Base-by-base conservation (phyloP, 1,140 invertebrate species). In the Ganaspis sp. region DNA sequence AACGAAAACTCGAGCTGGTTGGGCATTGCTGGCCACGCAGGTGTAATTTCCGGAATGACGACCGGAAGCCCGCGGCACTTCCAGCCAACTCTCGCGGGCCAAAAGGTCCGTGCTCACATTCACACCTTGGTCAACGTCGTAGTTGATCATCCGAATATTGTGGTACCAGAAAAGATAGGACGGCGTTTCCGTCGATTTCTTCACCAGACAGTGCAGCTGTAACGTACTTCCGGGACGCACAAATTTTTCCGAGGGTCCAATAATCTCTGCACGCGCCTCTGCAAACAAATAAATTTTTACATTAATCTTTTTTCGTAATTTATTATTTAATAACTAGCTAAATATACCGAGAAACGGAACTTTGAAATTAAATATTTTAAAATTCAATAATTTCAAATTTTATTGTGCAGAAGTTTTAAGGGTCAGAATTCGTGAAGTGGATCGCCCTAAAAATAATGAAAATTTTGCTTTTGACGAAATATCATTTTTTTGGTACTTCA, bases 151-250 rank as follows among this genome's bases (percentile, higher is more conserved):
- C 74, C 95, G 92, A 83, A 95, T 95, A 87, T 97, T 96, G 90
- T 97, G 96, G 90, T 97, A 98, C 97, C 96, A 97, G 92, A 97
- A 97, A 42, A 97, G 94, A 86, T 95, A 97, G 11, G 95, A 94
- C 0, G 96, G 96, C 1, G 94, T 93, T 85, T 96, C 96, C 1
- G 96, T 97, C 69, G 95, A 96, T 79, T 96, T 94, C 81, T 94
- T 93, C 9, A 97, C 94, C 58, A 93, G 93, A 85, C 96, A 98
- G 70, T 95, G 94, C 37, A 98, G 92, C 72, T 95, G 93, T 78
- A 98, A 89, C 81, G 95, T 95, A 38, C 95, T 96, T 4, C 96
- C 96, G 53, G 95, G 95, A 83, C 96, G 96, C 74, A 97, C 94
- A 87, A 96, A 97, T 84, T 97, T 96, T 88, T 97, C 96, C 64